phyloP scores from a whole-genome alignment of 1,140 invertebrate species.

The Bacillus rossius region DNA sequence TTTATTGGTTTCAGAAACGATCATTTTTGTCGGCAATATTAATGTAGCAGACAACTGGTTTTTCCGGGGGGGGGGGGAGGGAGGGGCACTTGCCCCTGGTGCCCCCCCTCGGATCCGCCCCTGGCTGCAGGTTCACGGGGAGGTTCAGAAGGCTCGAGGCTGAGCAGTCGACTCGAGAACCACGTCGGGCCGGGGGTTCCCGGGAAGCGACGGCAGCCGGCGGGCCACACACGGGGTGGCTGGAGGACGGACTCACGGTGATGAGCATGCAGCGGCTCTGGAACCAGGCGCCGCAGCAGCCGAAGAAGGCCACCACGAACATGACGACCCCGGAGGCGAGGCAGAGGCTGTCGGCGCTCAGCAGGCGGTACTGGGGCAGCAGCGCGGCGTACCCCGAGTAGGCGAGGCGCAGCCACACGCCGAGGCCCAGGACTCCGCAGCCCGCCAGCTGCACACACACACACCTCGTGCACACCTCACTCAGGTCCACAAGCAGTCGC shows the following conservation, averaged over 20 bases:
- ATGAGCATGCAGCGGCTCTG: conserved; percentile 70
- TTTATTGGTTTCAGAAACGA: too few species aligned
- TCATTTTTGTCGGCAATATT: too few species aligned
- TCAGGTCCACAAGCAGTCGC: not conserved
- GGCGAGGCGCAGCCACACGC: conserved; percentile 64
- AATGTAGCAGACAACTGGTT: too few species aligned
- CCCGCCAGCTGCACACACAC: conserved; percentile 58
- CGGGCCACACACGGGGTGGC: too few species aligned
- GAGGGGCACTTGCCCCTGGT: too few species aligned
- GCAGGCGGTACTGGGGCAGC: conserved; percentile 60
- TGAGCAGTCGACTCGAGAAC: too few species aligned
- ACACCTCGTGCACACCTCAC: not conserved
- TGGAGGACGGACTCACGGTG: conserved; percentile 59
- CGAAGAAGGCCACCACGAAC: conserved; percentile 70
- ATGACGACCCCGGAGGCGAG: conserved; percentile 60
- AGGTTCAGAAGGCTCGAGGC: too few species aligned
- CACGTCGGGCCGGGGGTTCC: too few species aligned
- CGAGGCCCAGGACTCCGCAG: conserved; percentile 65
- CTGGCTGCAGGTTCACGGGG: too few species aligned
- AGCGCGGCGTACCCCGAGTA: conserved; percentile 65
- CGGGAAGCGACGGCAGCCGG: too few species aligned
- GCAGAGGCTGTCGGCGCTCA: conserved; percentile 63
- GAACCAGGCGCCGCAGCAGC: conserved; percentile 77
- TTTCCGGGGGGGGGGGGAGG: too few species aligned
- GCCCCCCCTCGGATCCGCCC: too few species aligned